Conservation (phyloP, 2,113 vertebrate species). For the Agelaius phoeniceus region DNA sequence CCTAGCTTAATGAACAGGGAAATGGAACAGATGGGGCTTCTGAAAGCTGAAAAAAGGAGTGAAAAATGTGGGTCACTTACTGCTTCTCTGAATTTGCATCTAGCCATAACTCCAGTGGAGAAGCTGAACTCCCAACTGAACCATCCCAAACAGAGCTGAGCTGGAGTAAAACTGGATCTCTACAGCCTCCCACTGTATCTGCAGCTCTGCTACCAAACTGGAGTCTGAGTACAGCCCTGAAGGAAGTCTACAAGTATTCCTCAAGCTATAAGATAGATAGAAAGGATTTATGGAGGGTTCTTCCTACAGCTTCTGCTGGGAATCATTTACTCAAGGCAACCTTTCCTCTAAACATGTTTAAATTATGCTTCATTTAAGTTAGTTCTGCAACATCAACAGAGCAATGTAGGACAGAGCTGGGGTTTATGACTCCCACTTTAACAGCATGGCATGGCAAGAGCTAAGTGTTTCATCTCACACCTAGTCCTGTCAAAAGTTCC, state of each 20-base stretch:
- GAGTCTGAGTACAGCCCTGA: not conserved
- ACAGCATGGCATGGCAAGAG: not conserved
- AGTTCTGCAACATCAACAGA: not conserved
- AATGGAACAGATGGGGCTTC: not conserved
- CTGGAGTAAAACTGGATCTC: not conserved
- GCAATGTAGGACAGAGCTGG: not conserved
- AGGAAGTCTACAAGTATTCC: not conserved
- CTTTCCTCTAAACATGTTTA: not conserved
- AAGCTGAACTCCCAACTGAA: not conserved
- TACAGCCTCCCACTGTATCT: not conserved
- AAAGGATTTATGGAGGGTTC: not conserved
- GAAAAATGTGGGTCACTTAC: not conserved
- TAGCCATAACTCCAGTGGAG: not conserved
- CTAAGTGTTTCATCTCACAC: not conserved
- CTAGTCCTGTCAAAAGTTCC: not conserved
- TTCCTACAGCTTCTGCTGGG: not conserved
- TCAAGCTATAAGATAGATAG: not conserved
- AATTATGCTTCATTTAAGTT: not conserved
- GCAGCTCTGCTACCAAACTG: not conserved
- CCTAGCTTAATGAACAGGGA: not conserved
- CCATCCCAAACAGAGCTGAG: not conserved
- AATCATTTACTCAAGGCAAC: not conserved
- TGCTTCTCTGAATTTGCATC: not conserved
- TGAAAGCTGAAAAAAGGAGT: not conserved
- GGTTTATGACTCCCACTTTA: not conserved